These are phyloP conservation scores for Dryadula phaetusa DNA, from an alignment of 2,888 invertebrate genomes.

Conservation along the genomic window DNA sequence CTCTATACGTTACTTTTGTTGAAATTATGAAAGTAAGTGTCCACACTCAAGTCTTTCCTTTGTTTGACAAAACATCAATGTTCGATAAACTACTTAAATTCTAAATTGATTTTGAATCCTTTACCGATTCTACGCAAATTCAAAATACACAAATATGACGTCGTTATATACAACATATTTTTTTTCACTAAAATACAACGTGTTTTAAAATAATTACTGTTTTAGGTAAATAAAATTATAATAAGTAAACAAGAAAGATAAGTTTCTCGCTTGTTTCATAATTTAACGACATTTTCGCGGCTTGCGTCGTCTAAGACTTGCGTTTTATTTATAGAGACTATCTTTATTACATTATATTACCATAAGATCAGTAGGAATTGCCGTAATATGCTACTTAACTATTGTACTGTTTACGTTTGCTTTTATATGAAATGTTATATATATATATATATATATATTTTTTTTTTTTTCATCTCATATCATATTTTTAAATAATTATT, in stretches of 20 bases:
- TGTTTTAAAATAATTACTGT: not conserved
- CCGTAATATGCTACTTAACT: slow-evolving; percentile 1
- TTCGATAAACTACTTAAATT: too few relatives aligned
- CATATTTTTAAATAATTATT: too few relatives aligned
- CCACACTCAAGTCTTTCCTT: too few relatives aligned
- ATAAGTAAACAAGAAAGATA: not conserved
- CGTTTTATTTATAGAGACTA: not conserved
- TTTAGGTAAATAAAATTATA: not conserved
- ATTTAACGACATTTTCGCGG: not conserved
- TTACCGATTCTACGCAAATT: too few relatives aligned
- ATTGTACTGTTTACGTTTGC: not conserved
- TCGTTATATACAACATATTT: too few relatives aligned
- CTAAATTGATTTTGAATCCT: too few relatives aligned
- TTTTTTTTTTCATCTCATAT: too few relatives aligned
- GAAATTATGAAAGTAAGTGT: too few relatives aligned
- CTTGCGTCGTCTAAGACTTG: slow-evolving; percentile 1
- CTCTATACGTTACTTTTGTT: too few relatives aligned
- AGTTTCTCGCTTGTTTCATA: not conserved
- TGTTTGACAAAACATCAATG: too few relatives aligned
- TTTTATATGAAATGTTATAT: slow-evolving; percentile 1
- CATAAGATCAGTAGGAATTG: not conserved
- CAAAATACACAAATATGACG: not conserved
- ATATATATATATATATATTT: not conserved
- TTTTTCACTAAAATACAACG: not conserved
- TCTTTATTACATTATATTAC: slow-evolving; percentile 9